Conservation (phyloP, 2,797 vertebrate species). For the Enteromius argenteus region DNA sequence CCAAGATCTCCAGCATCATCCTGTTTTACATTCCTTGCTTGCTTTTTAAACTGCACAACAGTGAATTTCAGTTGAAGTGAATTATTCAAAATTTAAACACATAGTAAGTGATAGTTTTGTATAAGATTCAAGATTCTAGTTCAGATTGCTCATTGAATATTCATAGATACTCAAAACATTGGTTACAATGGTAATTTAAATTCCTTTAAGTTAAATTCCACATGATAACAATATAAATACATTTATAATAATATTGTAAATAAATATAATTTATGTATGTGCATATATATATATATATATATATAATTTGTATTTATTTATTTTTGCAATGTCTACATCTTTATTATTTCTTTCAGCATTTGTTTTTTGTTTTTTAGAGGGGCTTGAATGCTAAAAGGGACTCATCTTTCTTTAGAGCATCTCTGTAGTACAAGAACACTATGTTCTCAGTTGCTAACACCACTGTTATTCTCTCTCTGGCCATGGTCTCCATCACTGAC, state of each 20-base stretch:
- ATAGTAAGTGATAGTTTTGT: not conserved
- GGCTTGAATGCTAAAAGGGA: not conserved
- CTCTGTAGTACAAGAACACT: conserved; percentile 19
- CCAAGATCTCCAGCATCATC: not conserved
- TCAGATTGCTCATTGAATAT: not conserved
- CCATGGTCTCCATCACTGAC: not conserved
- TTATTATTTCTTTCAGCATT: not conserved
- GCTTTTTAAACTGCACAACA: not conserved
- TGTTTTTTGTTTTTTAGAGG: not conserved
- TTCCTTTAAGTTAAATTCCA: not conserved
- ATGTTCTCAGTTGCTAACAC: not conserved
- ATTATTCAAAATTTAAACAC: not conserved
- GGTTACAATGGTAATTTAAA: too few relatives aligned
- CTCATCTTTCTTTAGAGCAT: not conserved
- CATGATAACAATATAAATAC: not conserved
- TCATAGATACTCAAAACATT: not conserved
- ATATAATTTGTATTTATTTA: too few relatives aligned
- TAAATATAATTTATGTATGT: not conserved
- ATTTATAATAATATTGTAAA: not conserved
- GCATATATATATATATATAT: too few relatives aligned
- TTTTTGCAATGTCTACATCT: not conserved
- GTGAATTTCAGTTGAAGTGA: not conserved
- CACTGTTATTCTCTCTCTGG: not conserved
- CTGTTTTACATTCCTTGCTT: not conserved
- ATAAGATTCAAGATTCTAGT: not conserved